These are phyloP conservation scores for Carcina quercana DNA, from an alignment of 2,888 invertebrate species.

Conservation along the genomic window DNA sequence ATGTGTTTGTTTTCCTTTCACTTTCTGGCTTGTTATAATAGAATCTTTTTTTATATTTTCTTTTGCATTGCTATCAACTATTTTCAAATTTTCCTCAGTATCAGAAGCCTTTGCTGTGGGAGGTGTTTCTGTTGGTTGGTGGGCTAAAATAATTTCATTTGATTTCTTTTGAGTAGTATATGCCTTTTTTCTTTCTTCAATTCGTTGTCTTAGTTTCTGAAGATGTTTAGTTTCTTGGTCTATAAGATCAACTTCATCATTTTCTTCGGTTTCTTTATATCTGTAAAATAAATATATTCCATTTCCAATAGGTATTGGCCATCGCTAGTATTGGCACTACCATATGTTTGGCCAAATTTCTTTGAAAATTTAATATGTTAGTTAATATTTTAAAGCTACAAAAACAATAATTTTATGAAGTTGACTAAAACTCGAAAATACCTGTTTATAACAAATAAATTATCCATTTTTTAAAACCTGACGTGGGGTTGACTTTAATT, in stretches of 20 bases:
- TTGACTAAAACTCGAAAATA: too few species aligned
- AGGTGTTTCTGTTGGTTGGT: constrained; percentile 11
- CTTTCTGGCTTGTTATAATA: constrained; percentile 13
- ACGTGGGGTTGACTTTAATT: too few species aligned
- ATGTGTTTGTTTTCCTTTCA: constrained; percentile 24
- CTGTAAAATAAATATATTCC: constrained; percentile 35
- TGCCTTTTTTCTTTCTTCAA: constrained; percentile 69
- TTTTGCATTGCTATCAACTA: constrained; percentile 25
- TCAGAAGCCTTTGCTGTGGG: constrained; percentile 1
- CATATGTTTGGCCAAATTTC: too few species aligned
- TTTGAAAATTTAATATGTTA: too few species aligned
- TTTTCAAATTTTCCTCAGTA: constrained; percentile 6
- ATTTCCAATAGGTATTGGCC: too few species aligned
- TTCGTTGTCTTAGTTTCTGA: constrained; percentile 74
- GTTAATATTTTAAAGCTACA: too few species aligned
- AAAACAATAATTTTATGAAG: too few species aligned
- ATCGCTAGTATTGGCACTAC: too few species aligned
- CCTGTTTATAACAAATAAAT: constrained; percentile 83
- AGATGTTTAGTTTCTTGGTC: constrained; percentile 73
- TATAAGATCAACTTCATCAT: constrained; percentile 41
- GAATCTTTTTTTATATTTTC: constrained; percentile 12
- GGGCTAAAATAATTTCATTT: constrained; percentile 28
- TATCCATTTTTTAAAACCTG: too few species aligned
- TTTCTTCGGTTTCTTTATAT: constrained; percentile 61
- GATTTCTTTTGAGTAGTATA: constrained; percentile 32